Conservation (phyloP, 2,888 invertebrate genomes). For the Sesia bembeciformis region DNA sequence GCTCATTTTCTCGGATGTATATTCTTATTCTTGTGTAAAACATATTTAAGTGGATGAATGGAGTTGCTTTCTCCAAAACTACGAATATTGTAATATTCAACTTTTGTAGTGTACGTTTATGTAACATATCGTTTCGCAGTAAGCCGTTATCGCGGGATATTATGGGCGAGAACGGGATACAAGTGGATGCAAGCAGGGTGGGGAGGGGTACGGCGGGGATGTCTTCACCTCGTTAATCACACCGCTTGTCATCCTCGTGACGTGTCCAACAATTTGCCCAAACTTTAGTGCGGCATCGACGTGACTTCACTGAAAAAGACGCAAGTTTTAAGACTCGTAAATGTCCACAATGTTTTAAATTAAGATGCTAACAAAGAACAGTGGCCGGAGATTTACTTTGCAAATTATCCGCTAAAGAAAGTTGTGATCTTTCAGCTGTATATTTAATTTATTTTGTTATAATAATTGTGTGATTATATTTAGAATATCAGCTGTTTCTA, state of each 20-base stretch:
- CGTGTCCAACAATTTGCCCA: slow-evolving; percentile 33
- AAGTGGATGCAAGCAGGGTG: background rate
- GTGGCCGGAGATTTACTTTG: background rate
- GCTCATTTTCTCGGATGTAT: too few relatives aligned
- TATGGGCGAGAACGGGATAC: slow-evolving; percentile 11
- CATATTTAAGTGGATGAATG: too few relatives aligned
- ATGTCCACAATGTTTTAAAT: slow-evolving; percentile 39
- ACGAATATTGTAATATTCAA: too few relatives aligned
- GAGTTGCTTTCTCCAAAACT: too few relatives aligned
- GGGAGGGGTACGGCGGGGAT: slow-evolving; percentile 16
- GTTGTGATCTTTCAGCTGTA: too few relatives aligned
- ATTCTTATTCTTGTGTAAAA: too few relatives aligned
- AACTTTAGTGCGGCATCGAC: slow-evolving; percentile 46
- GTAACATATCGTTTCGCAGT: slow-evolving; percentile 3
- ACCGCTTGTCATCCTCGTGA: slow-evolving; percentile 36
- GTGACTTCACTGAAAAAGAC: slow-evolving; percentile 41
- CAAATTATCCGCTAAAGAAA: too few relatives aligned
- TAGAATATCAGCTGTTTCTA: too few relatives aligned
- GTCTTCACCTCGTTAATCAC: slow-evolving; percentile 57
- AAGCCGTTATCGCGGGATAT: slow-evolving; percentile 1
- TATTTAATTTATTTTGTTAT: too few relatives aligned
- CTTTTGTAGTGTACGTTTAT: background rate
- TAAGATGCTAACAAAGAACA: slow-evolving; percentile 15
- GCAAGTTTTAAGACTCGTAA: slow-evolving; percentile 32
- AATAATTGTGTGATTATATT: too few relatives aligned